phyloP scores from a whole-genome alignment of 2,113 vertebrate genomes.

The Euleptes europaea region DNA sequence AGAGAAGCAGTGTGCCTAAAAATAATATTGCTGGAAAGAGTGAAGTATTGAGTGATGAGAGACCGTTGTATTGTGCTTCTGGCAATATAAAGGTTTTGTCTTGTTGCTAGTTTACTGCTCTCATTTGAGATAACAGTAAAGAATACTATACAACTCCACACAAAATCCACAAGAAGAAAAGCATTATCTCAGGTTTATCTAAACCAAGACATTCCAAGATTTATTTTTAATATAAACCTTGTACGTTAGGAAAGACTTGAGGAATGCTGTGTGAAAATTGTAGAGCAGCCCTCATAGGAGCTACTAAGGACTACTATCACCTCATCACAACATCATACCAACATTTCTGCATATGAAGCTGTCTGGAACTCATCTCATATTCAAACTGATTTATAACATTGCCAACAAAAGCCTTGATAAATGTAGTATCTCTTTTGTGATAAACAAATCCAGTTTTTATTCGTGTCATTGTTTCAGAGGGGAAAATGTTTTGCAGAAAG shows the following conservation, averaged over 20 bases:
- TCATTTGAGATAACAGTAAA: not conserved
- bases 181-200: not conserved
- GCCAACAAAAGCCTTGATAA: not conserved
- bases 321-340: not conserved
- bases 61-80: not conserved
- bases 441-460: not conserved
- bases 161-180: not conserved
- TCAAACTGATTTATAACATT: rapidly evolving
- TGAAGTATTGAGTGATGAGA: not conserved
- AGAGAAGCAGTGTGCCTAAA: not conserved
- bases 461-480: not conserved
- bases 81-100: not conserved
- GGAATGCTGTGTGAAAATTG: not conserved
- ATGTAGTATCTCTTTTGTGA: rapidly evolving
- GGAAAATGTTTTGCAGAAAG: not conserved
- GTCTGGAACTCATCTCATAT: not conserved
- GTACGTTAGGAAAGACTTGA: not conserved
- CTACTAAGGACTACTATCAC: rapidly evolving
- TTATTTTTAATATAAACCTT: not conserved
- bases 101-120: not conserved
- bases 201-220: not conserved
- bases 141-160: not conserved
- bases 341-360: not conserved
- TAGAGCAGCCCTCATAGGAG: rapidly evolving
- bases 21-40: not conserved